These are phyloP conservation scores for Strigamia crassipes DNA, from an alignment of 2,888 invertebrate species.

Conservation along the genomic window DNA sequence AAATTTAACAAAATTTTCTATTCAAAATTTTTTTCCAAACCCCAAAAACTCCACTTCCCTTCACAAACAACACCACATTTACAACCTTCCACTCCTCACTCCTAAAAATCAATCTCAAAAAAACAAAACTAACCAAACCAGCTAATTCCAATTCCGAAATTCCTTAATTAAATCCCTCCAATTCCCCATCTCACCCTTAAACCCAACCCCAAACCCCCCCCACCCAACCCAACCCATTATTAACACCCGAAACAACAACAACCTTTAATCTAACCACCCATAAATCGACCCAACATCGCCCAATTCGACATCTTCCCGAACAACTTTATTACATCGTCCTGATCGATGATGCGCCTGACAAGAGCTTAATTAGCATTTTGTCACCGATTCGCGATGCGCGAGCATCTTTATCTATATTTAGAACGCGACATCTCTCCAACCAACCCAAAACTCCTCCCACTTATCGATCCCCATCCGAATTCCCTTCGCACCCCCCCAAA, in stretches of 20 bases:
- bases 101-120: too few species aligned
- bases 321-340: background rate
- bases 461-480: background rate
- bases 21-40: too few species aligned
- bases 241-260: background rate
- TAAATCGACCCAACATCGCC: background rate
- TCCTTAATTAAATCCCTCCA: too few species aligned
- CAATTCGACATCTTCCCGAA: background rate
- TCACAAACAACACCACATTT: too few species aligned
- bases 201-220: too few species aligned
- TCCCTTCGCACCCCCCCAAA: background rate
- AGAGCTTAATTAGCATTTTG: background rate
- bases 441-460: background rate
- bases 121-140: too few species aligned
- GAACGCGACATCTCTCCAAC: slow-evolving; percentile 4
- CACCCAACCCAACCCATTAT: too few species aligned
- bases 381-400: background rate
- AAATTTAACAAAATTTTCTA: too few species aligned
- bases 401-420: background rate
- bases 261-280: background rate
- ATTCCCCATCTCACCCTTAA: too few species aligned
- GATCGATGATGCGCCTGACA: background rate
- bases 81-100: too few species aligned
- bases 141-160: too few species aligned
- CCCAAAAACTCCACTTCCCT: too few species aligned